These are phyloP conservation scores for Urocolius indicus DNA, from an alignment of 2,113 vertebrate species.

Conservation along the genomic window DNA sequence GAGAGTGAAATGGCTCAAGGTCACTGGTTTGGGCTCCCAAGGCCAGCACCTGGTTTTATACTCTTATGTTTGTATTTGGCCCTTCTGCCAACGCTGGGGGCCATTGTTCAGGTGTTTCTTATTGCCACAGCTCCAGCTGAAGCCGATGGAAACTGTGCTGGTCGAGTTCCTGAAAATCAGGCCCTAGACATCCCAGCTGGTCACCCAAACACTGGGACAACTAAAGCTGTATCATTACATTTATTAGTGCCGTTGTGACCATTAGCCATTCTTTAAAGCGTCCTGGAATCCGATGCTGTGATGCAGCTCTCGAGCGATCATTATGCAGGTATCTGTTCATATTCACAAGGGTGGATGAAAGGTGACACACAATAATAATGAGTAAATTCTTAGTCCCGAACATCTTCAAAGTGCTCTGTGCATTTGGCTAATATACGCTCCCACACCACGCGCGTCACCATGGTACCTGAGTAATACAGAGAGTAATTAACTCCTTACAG, in stretches of 20 bases:
- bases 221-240: neutral
- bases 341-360: conserved; percentile 54
- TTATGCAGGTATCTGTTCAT: conserved; percentile 23
- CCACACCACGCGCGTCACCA: neutral
- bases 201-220: neutral
- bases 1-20: neutral
- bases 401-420: conserved; percentile 29
- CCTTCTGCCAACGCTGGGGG: neutral
- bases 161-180: conserved; percentile 18
- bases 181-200: neutral
- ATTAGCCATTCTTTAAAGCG: neutral
- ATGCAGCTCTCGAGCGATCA: neutral
- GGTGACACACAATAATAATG: conserved; percentile 29
- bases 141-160: neutral
- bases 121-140: accelerated
- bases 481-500: neutral
- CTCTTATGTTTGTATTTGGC: accelerated
- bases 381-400: neutral
- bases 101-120: neutral
- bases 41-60: neutral
- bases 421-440: neutral
- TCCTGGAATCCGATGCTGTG: conserved; percentile 44
- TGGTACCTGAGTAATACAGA: conserved; percentile 27
- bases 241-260: conserved; percentile 8
- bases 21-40: neutral